Percentiles rank a stretch among this genome's conserved stretches.
phyloP scores from a whole-genome alignment of 1,140 invertebrate species.

The Cylas formicarius region DNA sequence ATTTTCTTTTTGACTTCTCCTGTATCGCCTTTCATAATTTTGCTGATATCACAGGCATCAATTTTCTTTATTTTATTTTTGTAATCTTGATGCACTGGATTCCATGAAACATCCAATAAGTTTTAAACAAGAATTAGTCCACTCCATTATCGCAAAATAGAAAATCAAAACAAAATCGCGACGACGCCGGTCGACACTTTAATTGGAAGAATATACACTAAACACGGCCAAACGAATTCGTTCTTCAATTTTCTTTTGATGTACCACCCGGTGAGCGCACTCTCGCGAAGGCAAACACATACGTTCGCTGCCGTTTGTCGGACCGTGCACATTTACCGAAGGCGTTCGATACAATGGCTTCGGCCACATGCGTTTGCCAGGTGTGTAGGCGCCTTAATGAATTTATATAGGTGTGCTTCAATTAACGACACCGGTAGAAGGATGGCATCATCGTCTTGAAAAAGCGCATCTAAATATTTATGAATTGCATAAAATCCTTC shows the following conservation, averaged over 20 bases:
- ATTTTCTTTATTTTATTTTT: no score
- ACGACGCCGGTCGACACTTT: constrained; percentile 10
- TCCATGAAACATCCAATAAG: no score
- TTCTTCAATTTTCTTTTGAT: constrained; percentile 5
- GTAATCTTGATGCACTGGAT: no score
- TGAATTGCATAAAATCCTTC: no score
- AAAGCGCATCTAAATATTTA: no score
- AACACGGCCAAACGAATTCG: constrained; percentile 5
- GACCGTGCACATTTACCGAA: constrained; percentile 1
- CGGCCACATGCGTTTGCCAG: constrained; percentile 1
- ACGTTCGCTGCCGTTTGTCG: not conserved
- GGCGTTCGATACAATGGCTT: constrained; percentile 1
- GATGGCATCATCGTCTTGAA: no score
- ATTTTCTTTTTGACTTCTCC: not conserved
- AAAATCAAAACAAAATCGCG: no score
- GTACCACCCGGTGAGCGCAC: constrained; percentile 1
- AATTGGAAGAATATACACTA: constrained; percentile 2
- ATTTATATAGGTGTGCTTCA: no score
- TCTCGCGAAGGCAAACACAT: constrained; percentile 1
- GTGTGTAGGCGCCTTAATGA: constrained; percentile 1
- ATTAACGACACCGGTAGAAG: no score
- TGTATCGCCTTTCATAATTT: not conserved
- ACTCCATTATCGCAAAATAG: no score
- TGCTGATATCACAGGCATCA: no score
- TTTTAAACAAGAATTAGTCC: no score